Evolutionary conservation across 2,888 invertebrate species (phyloP).

Genomic region (Lycocerus yunnanus): DNA sequence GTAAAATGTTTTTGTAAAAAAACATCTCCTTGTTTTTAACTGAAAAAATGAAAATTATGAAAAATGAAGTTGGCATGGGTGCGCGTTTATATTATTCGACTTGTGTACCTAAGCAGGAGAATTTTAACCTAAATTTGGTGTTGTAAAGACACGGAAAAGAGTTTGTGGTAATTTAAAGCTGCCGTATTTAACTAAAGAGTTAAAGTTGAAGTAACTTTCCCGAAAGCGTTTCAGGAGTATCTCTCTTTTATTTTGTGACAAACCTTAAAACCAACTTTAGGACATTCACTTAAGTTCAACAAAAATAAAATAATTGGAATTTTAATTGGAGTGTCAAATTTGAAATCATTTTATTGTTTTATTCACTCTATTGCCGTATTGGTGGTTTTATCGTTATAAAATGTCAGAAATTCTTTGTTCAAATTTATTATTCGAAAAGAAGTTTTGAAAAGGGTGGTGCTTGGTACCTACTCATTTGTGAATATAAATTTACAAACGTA

Average conservation of each 20-base stretch:
- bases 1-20: background rate
- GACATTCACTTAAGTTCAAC: background rate
- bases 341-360: background rate
- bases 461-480: too few species aligned
- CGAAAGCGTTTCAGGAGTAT: background rate
- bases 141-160: background rate
- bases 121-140: slow-evolving; percentile 3
- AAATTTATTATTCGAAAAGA: background rate
- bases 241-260: background rate
- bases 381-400: background rate
- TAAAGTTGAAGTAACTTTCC: slow-evolving; percentile 3
- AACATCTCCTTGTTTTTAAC: background rate
- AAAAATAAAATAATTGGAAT: background rate
- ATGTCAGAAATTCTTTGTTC: background rate
- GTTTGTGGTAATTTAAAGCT: slow-evolving; percentile 2
- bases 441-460: too few species aligned
- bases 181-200: background rate
- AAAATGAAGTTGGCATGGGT: background rate
- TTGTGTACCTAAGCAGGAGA: background rate
- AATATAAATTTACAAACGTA: too few species aligned
- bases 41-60: background rate
- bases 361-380: background rate
- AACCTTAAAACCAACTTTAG: background rate
- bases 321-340: background rate
- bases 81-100: background rate